phyloP scores from a whole-genome alignment of 2,113 vertebrate species.

The Hoplias malabaricus region DNA sequence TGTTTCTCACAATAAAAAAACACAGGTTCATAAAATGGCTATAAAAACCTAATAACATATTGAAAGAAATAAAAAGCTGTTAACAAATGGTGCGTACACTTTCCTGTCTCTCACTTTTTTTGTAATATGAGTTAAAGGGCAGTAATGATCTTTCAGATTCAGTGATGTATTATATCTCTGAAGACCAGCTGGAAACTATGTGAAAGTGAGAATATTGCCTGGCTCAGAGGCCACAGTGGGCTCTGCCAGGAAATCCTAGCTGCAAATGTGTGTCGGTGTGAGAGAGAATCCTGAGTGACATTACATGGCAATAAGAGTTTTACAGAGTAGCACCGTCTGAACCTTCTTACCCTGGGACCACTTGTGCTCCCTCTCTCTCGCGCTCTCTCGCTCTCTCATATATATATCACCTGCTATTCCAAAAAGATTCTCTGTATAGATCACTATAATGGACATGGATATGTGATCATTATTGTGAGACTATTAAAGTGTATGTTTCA shows the following conservation, averaged over 20 bases:
- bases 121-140: background rate
- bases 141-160: slow-evolving; percentile 18
- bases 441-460: too few relatives aligned
- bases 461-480: too few relatives aligned
- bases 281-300: slow-evolving; percentile 22
- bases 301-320: slow-evolving; percentile 36
- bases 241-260: slow-evolving; percentile 30
- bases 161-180: slow-evolving; percentile 25
- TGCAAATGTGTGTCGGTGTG: slow-evolving; percentile 23
- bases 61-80: too few relatives aligned
- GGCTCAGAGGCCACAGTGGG: slow-evolving; percentile 12
- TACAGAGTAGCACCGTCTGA: slow-evolving; percentile 28
- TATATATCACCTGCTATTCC: too few relatives aligned
- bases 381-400: too few relatives aligned
- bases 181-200: slow-evolving; percentile 52
- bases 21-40: too few relatives aligned
- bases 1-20: too few relatives aligned
- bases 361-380: background rate
- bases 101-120: too few relatives aligned
- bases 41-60: too few relatives aligned
- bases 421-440: too few relatives aligned
- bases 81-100: too few relatives aligned
- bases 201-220: slow-evolving; percentile 24
- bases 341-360: slow-evolving; percentile 17
- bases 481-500: too few relatives aligned